phyloP scores from a whole-genome alignment of 2,888 invertebrate species.

The Thyatira batis region DNA sequence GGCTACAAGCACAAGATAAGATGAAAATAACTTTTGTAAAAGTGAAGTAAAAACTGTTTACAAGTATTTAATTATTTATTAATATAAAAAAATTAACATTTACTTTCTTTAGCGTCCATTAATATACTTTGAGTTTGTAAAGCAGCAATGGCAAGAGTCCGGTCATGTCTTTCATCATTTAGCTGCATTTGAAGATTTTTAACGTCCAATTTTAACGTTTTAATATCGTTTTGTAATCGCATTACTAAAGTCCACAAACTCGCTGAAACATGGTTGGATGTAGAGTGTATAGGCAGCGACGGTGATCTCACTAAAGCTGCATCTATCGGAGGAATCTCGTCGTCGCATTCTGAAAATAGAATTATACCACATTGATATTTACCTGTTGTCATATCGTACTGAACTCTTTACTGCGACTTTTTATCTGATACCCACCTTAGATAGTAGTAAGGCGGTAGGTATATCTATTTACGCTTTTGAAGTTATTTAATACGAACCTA shows the following conservation, averaged over 20 bases:
- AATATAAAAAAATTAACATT: constrained; percentile 53
- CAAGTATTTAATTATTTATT: constrained; percentile 4
- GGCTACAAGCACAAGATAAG: neutral
- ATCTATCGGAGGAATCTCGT: constrained; percentile 67
- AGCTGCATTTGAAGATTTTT: constrained; percentile 83
- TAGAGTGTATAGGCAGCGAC: constrained; percentile 71
- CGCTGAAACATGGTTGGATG: constrained; percentile 72
- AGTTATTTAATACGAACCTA: neutral
- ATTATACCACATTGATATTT: constrained; percentile 35
- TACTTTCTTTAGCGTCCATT: constrained; percentile 75
- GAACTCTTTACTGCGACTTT: constrained; percentile 22
- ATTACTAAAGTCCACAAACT: constrained; percentile 90
- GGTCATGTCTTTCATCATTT: constrained; percentile 85
- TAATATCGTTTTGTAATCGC: constrained; percentile 88
- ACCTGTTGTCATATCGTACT: constrained; percentile 3
- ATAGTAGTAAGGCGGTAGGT: constrained; percentile 4
- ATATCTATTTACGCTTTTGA: neutral
- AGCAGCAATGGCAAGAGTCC: constrained; percentile 71
- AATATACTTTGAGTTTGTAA: constrained; percentile 68
- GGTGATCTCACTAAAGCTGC: constrained; percentile 74
- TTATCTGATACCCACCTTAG: constrained; percentile 44
- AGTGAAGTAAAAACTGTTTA: neutral
- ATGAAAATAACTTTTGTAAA: neutral
- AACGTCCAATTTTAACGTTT: constrained; percentile 84
- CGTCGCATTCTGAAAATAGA: constrained; percentile 77